Evolutionary conservation across 2,113 vertebrate species (phyloP).

Genomic region (Sminthopsis crassicaudata): DNA sequence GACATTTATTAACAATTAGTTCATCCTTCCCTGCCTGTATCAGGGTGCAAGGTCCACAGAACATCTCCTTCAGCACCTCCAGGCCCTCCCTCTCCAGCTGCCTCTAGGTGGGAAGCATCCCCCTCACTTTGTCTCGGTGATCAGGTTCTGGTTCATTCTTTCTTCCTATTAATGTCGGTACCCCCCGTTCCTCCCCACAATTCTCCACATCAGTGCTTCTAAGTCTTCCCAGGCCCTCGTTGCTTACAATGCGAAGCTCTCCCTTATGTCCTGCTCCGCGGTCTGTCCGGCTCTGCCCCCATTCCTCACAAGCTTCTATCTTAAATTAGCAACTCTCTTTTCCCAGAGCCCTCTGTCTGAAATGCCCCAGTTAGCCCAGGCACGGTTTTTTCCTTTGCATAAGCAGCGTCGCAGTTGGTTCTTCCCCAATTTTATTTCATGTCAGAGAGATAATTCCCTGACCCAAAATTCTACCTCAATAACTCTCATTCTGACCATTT

Average conservation of each 20-base stretch:
- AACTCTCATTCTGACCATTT: not conserved
- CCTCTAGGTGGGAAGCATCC: too few species aligned
- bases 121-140: not conserved
- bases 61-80: not conserved
- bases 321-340: not conserved
- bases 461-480: not conserved
- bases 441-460: not conserved
- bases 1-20: not conserved
- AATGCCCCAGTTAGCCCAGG: not conserved
- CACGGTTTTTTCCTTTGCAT: not conserved
- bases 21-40: not conserved
- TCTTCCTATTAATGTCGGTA: not conserved
- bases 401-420: not conserved
- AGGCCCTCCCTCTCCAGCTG: not conserved
- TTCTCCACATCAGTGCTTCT: not conserved
- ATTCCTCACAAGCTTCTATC: not conserved
- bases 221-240: not conserved
- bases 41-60: not conserved
- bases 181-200: not conserved
- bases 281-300: not conserved
- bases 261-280: not conserved
- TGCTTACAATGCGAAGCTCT: accelerated
- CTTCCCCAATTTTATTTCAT: not conserved
- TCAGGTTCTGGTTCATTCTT: not conserved
- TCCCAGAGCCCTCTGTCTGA: not conserved